Evolutionary conservation across 2,888 invertebrate genomes (phyloP).

Genomic region (Dryococelus australis): DNA sequence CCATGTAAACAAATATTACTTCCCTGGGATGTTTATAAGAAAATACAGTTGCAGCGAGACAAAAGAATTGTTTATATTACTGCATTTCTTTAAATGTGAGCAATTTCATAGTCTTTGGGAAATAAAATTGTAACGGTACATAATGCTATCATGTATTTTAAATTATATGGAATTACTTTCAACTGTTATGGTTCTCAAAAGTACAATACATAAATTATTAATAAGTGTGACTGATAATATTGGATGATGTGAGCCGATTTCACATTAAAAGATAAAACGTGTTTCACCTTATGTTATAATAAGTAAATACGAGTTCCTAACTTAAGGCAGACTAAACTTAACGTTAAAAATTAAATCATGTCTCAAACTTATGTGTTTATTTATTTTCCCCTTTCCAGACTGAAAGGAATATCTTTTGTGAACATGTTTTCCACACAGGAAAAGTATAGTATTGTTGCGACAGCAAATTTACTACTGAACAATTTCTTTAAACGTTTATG

Average conservation of each 20-base stretch:
- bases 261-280: not conserved
- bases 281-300: not conserved
- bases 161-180: not conserved
- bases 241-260: not conserved
- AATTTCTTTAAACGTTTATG: no score
- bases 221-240: not conserved
- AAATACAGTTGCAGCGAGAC: not conserved
- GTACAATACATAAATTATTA: not conserved
- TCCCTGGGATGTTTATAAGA: not conserved
- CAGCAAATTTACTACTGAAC: no score
- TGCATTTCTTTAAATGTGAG: no score
- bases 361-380: not conserved
- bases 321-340: not conserved
- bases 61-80: not conserved
- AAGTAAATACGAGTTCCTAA: slow-evolving; percentile 10
- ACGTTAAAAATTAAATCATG: not conserved
- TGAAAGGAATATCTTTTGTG: no score
- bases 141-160: no score
- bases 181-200: not conserved
- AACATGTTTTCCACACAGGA: no score
- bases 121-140: no score
- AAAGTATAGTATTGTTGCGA: no score
- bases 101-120: no score
- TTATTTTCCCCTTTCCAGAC: not conserved
- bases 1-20: not conserved